Evolutionary conservation across 2,888 invertebrate species (phyloP).

Genomic region (Tipula helvola): DNA sequence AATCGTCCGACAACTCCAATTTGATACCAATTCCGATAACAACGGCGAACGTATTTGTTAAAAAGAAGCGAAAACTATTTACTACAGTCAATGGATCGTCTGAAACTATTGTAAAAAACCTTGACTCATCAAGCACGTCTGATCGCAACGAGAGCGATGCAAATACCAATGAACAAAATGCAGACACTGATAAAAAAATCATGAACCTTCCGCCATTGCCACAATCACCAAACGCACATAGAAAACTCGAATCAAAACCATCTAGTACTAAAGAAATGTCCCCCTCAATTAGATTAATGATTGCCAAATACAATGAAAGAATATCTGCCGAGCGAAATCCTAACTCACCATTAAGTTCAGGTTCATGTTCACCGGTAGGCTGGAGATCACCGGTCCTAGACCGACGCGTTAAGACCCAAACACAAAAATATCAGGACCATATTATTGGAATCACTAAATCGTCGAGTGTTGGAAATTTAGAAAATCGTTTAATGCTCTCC

Average conservation of each 20-base stretch:
- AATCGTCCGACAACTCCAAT: conserved; percentile 17
- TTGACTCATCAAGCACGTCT: conserved; percentile 19
- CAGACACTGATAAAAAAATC: conserved; percentile 11
- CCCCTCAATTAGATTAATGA: conserved; percentile 57
- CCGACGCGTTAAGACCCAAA: conserved; percentile 42
- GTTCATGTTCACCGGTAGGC: conserved; percentile 48
- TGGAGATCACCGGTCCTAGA: conserved; percentile 53
- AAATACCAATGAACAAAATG: neutral
- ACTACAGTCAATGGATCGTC: conserved; percentile 45
- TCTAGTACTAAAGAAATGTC: conserved; percentile 48
- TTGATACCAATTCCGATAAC: conserved; percentile 20
- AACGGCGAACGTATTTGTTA: conserved; percentile 54
- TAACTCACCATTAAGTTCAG: conserved; percentile 41
- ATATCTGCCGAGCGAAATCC: conserved; percentile 29
- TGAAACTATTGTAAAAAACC: conserved; percentile 14
- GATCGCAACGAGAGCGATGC: conserved; percentile 16
- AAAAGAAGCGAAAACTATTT: conserved; percentile 68
- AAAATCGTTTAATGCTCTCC: neutral
- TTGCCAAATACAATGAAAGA: conserved; percentile 43
- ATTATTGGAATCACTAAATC: conserved; percentile 20
- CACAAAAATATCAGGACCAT: conserved; percentile 37
- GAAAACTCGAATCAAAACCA: conserved; percentile 35
- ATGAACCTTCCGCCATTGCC: conserved; percentile 42
- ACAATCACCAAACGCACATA: conserved; percentile 42
- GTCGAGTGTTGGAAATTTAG: conserved; percentile 15